Percentiles rank a stretch among this genome's conserved stretches.
phyloP scores from a whole-genome alignment of 2,797 vertebrate genomes.

The Malurus splendens region DNA sequence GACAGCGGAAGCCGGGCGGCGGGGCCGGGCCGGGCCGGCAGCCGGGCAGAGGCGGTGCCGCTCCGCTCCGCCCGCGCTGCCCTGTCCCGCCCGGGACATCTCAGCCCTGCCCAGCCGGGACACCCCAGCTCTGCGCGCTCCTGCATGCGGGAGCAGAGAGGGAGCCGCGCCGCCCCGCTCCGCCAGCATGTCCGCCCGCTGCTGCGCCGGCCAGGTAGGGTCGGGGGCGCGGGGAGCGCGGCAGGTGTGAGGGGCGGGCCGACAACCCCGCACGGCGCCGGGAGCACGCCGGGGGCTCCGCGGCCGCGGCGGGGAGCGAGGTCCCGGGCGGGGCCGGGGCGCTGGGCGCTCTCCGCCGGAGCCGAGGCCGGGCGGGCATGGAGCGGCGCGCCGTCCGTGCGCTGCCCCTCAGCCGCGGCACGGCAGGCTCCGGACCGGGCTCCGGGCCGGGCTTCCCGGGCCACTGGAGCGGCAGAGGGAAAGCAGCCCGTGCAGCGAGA shows the following conservation, averaged over 20 bases:
- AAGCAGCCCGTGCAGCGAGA: background rate
- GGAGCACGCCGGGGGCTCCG: too few species aligned
- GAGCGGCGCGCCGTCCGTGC: too few species aligned
- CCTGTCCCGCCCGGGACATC: background rate
- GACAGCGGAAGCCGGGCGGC: slow-evolving; percentile 38
- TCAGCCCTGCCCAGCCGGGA: background rate
- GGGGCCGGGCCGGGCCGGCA: background rate
- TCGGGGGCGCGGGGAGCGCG: background rate
- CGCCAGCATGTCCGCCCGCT: slow-evolving; percentile 63
- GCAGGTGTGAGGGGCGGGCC: background rate
- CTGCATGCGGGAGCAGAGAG: background rate
- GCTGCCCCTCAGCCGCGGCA: background rate
- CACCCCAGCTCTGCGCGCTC: background rate
- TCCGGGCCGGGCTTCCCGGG: background rate
- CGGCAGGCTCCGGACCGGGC: background rate
- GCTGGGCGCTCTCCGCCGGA: background rate
- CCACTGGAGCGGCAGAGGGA: too few species aligned
- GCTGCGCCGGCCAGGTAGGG: slow-evolving; percentile 70
- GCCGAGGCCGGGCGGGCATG: background rate
- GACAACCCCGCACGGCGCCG: background rate
- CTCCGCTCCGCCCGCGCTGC: background rate
- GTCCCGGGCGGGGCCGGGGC: background rate
- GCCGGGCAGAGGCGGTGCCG: background rate
- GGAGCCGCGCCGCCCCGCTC: background rate
- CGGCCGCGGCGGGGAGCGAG: background rate